Percentiles rank a stretch among this genome's conserved stretches.
These are phyloP conservation scores for Parelbella ahira DNA, from an alignment of 2,888 invertebrate genomes.

Conservation along the genomic window DNA sequence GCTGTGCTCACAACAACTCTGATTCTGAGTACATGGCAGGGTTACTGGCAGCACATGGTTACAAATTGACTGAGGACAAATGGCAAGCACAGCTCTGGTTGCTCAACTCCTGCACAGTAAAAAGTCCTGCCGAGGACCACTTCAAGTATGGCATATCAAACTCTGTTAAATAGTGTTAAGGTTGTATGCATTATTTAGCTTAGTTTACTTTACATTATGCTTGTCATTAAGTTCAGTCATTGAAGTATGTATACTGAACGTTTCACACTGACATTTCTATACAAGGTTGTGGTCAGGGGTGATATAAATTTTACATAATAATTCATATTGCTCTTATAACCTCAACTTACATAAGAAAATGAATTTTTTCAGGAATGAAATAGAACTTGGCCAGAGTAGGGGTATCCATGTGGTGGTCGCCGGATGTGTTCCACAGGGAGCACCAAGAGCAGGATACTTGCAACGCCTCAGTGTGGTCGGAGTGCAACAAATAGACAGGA, in stretches of 20 bases:
- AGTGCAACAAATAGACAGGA: slow-evolving; percentile 98
- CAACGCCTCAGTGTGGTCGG: slow-evolving; percentile 96
- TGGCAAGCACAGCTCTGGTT: slow-evolving; percentile 94
- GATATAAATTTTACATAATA: no score
- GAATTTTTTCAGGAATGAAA: slow-evolving; percentile 87
- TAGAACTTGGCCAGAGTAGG: slow-evolving; percentile 85
- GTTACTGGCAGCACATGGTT: slow-evolving; percentile 92
- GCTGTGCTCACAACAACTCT: slow-evolving; percentile 98
- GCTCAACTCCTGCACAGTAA: slow-evolving; percentile 98
- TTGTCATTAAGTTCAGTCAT: no score
- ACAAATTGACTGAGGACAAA: slow-evolving; percentile 90
- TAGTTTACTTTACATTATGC: no score
- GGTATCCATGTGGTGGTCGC: slow-evolving; percentile 96
- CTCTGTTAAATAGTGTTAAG: no score
- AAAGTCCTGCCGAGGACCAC: slow-evolving; percentile 97
- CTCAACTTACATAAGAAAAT: no score
- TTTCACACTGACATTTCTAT: no score
- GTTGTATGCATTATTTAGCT: no score
- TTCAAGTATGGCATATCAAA: slow-evolving; percentile 85
- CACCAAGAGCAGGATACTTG: slow-evolving; percentile 85
- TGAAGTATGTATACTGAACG: no score
- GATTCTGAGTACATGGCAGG: slow-evolving; percentile 99
- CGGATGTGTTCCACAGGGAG: slow-evolving; percentile 98
- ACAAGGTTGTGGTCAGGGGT: no score
- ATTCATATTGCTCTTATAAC: no score